These are phyloP conservation scores for Bembecia ichneumoniformis DNA, from an alignment of 2,888 invertebrate species.

Conservation along the genomic window DNA sequence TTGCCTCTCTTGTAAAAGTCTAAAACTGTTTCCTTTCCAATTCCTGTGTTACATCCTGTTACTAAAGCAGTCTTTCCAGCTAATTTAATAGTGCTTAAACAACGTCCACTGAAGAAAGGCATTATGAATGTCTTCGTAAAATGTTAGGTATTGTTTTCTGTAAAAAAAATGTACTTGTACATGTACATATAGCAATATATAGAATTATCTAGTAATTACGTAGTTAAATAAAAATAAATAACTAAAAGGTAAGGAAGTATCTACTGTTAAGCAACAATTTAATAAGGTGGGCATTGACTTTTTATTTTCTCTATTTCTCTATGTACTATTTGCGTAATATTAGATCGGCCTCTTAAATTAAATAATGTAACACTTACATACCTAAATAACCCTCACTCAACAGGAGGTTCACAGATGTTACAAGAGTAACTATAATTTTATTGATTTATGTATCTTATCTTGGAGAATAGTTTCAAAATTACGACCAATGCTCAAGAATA, in stretches of 20 bases:
- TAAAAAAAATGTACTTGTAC: background rate
- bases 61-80: slow-evolving; percentile 70
- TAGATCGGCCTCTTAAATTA: too few species aligned
- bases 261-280: background rate
- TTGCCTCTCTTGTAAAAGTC: slow-evolving; percentile 63
- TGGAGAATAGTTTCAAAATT: too few species aligned
- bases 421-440: too few species aligned
- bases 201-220: slow-evolving; percentile 1
- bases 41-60: slow-evolving; percentile 65
- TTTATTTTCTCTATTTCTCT: too few species aligned
- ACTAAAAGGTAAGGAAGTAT: background rate
- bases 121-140: slow-evolving; percentile 18
- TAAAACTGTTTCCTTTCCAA: slow-evolving; percentile 59
- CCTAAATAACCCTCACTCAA: too few species aligned
- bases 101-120: slow-evolving; percentile 55
- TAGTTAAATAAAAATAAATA: background rate
- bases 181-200: background rate
- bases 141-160: background rate
- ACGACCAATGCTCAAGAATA: too few species aligned
- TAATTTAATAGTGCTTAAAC: slow-evolving; percentile 69
- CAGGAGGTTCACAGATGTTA: too few species aligned
- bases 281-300: too few species aligned
- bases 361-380: too few species aligned
- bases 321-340: too few species aligned
- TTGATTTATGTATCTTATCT: too few species aligned